These are phyloP conservation scores for Cydia splendana DNA, from an alignment of 1,140 invertebrate genomes.

Conservation along the genomic window DNA sequence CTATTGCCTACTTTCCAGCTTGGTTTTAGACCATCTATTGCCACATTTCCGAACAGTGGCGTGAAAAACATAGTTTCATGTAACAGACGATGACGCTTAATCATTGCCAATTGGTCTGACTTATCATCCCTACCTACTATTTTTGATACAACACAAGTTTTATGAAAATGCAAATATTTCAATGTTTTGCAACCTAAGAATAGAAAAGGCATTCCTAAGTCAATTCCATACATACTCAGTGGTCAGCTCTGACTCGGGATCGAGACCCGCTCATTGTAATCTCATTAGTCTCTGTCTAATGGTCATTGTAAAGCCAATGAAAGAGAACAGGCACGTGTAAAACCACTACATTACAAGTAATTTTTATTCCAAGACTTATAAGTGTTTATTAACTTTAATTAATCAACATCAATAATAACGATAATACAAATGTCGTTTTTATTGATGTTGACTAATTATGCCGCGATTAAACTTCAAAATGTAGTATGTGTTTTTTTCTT, in stretches of 20 bases:
- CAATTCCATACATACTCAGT: constrained; percentile 40
- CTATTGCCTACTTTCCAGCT: too few relatives aligned
- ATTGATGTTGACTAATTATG: not conserved
- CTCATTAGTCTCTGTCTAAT: constrained; percentile 62
- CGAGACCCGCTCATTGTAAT: constrained; percentile 74
- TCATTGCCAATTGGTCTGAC: too few relatives aligned
- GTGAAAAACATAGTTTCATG: too few relatives aligned
- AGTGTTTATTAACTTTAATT: not conserved
- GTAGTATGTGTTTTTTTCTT: constrained; percentile 52
- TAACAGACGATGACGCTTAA: too few relatives aligned
- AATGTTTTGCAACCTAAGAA: too few relatives aligned
- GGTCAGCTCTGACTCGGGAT: constrained; percentile 66
- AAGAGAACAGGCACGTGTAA: constrained; percentile 55
- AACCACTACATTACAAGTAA: constrained; percentile 47
- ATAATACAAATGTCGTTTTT: too few relatives aligned
- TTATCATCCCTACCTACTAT: too few relatives aligned
- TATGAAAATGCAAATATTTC: too few relatives aligned
- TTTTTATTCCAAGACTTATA: not conserved
- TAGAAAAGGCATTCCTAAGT: constrained; percentile 72
- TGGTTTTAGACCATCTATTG: too few relatives aligned
- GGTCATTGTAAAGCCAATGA: constrained; percentile 76
- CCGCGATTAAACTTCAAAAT: constrained; percentile 36
- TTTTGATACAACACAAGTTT: too few relatives aligned
- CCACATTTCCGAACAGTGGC: too few relatives aligned
- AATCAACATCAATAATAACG: too few relatives aligned